Evolutionary conservation across 2,888 invertebrate genomes (phyloP).

Genomic region (Salticus scenicus): DNA sequence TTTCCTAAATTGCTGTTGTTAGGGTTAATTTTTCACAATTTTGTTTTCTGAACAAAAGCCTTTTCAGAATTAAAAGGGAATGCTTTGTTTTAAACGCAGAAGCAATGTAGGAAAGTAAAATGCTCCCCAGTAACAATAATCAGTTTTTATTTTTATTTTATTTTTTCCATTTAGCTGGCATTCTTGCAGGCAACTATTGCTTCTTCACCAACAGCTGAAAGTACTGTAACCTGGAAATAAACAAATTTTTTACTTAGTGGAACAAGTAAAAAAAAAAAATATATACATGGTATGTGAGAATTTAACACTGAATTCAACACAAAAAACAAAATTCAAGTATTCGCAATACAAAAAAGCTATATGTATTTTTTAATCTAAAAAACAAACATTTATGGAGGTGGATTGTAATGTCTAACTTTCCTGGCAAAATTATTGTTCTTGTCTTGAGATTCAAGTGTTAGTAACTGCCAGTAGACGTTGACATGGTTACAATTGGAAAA

Average conservation of each 20-base stretch:
- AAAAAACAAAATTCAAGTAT: too few relatives aligned
- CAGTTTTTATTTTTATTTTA: slow-evolving; percentile 35
- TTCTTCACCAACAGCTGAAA: slow-evolving; percentile 73
- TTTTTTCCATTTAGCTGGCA: slow-evolving; percentile 68
- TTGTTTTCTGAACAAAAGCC: slow-evolving; percentile 43
- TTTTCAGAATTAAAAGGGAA: slow-evolving; percentile 62
- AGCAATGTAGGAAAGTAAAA: slow-evolving; percentile 60
- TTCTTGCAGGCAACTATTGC: slow-evolving; percentile 73
- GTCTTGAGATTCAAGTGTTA: too few relatives aligned
- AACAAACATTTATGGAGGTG: too few relatives aligned
- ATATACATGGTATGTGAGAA: too few relatives aligned
- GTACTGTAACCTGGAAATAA: slow-evolving; percentile 71
- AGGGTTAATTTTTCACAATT: slow-evolving; percentile 14
- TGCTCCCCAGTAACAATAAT: slow-evolving; percentile 67
- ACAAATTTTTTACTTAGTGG: not conserved
- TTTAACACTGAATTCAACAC: too few relatives aligned
- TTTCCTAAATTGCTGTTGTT: slow-evolving; percentile 9
- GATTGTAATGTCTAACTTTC: too few relatives aligned
- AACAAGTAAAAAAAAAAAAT: not conserved
- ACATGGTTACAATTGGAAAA: too few relatives aligned
- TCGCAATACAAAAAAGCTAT: too few relatives aligned
- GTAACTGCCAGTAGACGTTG: too few relatives aligned
- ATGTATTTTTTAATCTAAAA: too few relatives aligned
- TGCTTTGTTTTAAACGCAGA: slow-evolving; percentile 58
- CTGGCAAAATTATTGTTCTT: too few relatives aligned